Evolutionary conservation across 2,113 vertebrate species (phyloP), one percentile per base, ranked within the genome.

Genomic region (Poicephalus meyeri): DNA sequence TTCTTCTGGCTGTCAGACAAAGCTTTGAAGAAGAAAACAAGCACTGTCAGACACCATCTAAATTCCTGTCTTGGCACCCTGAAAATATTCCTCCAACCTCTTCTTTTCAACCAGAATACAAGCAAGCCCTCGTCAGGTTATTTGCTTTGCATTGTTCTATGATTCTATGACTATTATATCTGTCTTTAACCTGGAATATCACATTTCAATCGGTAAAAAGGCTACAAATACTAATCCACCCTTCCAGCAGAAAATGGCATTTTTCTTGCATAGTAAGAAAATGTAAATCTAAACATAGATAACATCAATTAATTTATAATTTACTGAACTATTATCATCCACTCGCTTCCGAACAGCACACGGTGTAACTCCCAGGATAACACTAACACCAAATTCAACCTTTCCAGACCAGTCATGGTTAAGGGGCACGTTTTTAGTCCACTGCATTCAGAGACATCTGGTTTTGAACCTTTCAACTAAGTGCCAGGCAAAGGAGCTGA

Each of bases 1-100:
- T 77, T 77, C 65, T 77, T 56, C 53, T 7, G 2, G 15, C 46
- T 70, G 25, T 80, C 88, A 80, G 61, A 60, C 9, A 65, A 65
- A 88, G 58, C 71, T 53, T 53, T 41, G 50, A 33, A 74, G 60
- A 91, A 53, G 39, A 76, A 60, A 64, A 42, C 37, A 91, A 69
- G 33, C 1, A 0, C 31, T 79, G 41, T 44, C 78, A 25, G 31
- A 69, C 2, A 52, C 8, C 0, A 0, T 37, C 46, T 39, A 41
- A 94, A 66, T 65, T 90, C 68, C 31, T 56, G 11, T 46, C 44
- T 82, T 55, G 41, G 33, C 65, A 88, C 17, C n/a, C 50, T 65
- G 88, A 73, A 86, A 70, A 80, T 58, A 70, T 6, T 72, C 28
- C 24, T 88, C 44, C 31, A 49, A 55, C 16, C 10, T 77, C 24